Evolutionary conservation across 2,113 vertebrate species (phyloP).

Genomic region (Pan paniscus): DNA sequence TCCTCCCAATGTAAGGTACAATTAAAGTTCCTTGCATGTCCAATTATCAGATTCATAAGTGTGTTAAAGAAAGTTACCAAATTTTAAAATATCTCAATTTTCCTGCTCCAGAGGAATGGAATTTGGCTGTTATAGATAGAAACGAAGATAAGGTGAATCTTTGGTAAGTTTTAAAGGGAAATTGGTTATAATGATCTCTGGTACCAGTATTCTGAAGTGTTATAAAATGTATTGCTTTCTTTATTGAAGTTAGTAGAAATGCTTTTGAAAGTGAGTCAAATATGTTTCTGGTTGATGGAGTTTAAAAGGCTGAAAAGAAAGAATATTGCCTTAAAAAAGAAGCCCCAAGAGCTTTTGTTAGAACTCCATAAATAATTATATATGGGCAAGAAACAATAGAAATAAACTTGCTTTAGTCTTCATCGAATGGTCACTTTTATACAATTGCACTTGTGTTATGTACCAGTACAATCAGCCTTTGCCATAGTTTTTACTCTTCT

Average conservation of each 20-base stretch:
- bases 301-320: not conserved
- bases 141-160: not conserved
- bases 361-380: not conserved
- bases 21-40: not conserved
- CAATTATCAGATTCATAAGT: not conserved
- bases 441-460: not conserved
- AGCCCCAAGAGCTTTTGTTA: not conserved
- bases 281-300: not conserved
- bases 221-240: not conserved
- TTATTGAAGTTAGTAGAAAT: not conserved
- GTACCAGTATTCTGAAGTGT: not conserved
- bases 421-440: not conserved
- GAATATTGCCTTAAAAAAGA: not conserved
- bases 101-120: not conserved
- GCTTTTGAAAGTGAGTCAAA: not conserved
- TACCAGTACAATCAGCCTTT: not conserved
- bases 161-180: not conserved
- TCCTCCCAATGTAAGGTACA: not conserved
- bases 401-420: not conserved
- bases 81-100: not conserved
- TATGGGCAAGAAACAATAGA: not conserved
- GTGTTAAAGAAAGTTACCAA: not conserved
- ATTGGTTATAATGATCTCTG: not conserved
- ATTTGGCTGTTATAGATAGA: not conserved
- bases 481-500: not conserved